Evolutionary conservation across 2,113 vertebrate species (phyloP).

Genomic region (Pelmatolapia mariae): DNA sequence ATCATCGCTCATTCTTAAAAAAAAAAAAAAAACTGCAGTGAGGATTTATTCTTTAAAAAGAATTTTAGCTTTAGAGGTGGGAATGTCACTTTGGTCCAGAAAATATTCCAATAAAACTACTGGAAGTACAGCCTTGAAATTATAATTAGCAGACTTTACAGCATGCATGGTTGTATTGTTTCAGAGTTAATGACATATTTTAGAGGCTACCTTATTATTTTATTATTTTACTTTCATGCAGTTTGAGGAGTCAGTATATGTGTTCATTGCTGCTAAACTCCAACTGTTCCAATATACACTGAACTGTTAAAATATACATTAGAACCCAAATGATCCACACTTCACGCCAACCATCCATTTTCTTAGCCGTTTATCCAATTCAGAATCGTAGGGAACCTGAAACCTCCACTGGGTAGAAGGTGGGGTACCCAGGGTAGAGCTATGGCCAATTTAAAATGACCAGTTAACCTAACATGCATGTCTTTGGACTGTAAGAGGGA

Average conservation of each 20-base stretch:
- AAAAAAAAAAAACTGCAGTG: neutral
- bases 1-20: neutral
- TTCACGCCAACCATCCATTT: neutral
- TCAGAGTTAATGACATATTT: neutral
- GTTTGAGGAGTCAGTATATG: neutral
- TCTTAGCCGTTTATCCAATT: neutral
- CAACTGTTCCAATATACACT: neutral
- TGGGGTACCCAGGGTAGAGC: neutral
- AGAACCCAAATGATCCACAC: neutral
- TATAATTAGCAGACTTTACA: neutral
- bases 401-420: neutral
- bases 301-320: neutral
- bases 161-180: neutral
- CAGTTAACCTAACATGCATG: neutral
- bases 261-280: neutral
- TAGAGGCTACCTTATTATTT: neutral
- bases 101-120: neutral
- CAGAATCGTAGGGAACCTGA: neutral
- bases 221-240: neutral
- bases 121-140: neutral
- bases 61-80: neutral
- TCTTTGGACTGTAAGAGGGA: neutral
- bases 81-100: neutral
- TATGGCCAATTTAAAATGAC: neutral
- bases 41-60: neutral